Evolutionary conservation across 1,140 invertebrate genomes (phyloP), one percentile per base, ranked within the genome.

Genomic region (Eufriesea mexicana): DNA sequence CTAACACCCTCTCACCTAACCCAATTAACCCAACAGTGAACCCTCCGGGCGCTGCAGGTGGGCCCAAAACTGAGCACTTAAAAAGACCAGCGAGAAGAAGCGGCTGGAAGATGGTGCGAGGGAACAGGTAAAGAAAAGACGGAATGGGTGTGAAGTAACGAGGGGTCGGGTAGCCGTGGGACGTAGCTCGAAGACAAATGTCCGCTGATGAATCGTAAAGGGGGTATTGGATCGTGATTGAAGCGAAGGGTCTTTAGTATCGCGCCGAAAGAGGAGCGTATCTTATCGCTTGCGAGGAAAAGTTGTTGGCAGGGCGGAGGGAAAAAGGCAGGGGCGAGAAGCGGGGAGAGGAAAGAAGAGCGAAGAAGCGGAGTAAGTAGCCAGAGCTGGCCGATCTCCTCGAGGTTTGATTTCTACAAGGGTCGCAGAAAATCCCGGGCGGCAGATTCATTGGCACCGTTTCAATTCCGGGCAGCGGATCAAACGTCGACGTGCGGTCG

Each of bases 371-470:
- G 67, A 35, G 57, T 20, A 59, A 82, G 84, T 84, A 84, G 73
- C 51, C 68, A 35, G 64, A 42, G 51, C 51, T 45, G 47, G 64
- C 57, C 55, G 79, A 80, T 85, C 64, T 84, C 70, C 71, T 64
- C 59, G 35, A 61, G 74, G 64, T 86, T 87, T 83, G 82, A 80
- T 84, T 86, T 75, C 76, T 79, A 70, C 62, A 42, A 55, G 79
- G 81, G 51, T 87, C 77, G 83, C 79, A 79, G 78, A 79, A 79
- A 82, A 87, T 78, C 84, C 64, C 49, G 45, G 10, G 57, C 84
- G 83, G 79, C 62, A 59, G 87, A 86, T 91, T 92, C 91, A 93
- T 93, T 94, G 93, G 93, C 93, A 92, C 89, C 91, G 91, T 93
- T 94, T 94, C 93, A 93, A 94, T 90, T 86, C 80, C 74, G 88